Evolutionary conservation across 2,888 invertebrate genomes (phyloP).

Genomic region (Pimpla rufipes): DNA sequence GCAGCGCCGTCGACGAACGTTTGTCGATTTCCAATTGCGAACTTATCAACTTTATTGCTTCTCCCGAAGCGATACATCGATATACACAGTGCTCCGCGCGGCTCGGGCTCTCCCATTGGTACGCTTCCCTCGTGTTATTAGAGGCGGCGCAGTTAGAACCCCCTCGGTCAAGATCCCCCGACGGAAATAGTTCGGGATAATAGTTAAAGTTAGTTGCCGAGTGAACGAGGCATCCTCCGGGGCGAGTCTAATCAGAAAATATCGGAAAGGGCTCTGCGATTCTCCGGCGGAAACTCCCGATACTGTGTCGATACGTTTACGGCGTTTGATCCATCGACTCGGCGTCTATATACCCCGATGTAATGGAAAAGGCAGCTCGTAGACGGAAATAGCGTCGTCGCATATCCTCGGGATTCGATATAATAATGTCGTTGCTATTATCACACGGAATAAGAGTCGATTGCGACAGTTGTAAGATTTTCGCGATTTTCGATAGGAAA

Average conservation of each 20-base stretch:
- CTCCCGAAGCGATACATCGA: slow-evolving; percentile 13
- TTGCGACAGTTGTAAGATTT: slow-evolving; percentile 1
- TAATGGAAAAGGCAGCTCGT: not conserved
- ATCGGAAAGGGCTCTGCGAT: slow-evolving; percentile 56
- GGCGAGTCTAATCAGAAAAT: slow-evolving; percentile 73
- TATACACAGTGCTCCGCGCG: not conserved
- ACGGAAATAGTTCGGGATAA: slow-evolving; percentile 66
- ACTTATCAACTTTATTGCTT: slow-evolving; percentile 31
- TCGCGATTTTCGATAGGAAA: not conserved
- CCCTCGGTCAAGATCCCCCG: slow-evolving; percentile 16
- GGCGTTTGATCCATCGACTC: slow-evolving; percentile 22
- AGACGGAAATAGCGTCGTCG: not conserved
- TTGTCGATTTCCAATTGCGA: slow-evolving; percentile 24
- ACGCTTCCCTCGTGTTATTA: slow-evolving; percentile 42
- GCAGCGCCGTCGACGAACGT: slow-evolving; percentile 13
- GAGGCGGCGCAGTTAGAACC: slow-evolving; percentile 23
- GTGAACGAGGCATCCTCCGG: slow-evolving; percentile 72
- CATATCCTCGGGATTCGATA: not conserved
- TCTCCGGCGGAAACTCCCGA: not conserved
- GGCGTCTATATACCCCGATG: not conserved
- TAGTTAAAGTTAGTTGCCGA: slow-evolving; percentile 76
- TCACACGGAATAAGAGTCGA: not conserved
- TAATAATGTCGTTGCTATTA: not conserved
- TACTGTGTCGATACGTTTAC: slow-evolving; percentile 21
- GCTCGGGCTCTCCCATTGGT: slow-evolving; percentile 8